Percentiles rank a stretch among this genome's conserved stretches.
phyloP scores from a whole-genome alignment of 2,113 vertebrate genomes.

The Oophaga pumilio region DNA sequence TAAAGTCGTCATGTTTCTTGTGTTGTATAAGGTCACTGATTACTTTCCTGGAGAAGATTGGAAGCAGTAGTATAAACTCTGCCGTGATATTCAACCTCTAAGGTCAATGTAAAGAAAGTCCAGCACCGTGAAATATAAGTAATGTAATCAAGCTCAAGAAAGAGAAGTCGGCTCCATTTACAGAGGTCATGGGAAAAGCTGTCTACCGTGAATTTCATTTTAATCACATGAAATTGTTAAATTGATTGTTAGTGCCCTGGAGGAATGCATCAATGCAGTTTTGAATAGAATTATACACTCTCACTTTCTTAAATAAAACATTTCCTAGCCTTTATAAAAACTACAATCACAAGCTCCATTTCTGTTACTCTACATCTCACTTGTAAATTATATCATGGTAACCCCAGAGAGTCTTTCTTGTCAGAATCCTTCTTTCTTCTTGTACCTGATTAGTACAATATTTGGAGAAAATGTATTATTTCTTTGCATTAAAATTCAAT shows the following conservation, averaged over 20 bases:
- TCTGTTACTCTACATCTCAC: background rate
- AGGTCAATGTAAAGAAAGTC: background rate
- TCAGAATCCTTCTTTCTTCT: background rate
- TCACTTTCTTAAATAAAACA: background rate
- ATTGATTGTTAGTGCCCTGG: constrained; percentile 52
- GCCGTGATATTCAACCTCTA: constrained; percentile 33
- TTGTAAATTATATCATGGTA: background rate
- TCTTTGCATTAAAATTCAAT: too few species aligned
- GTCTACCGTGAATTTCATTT: constrained; percentile 59
- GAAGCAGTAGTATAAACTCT: background rate
- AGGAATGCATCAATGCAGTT: constrained; percentile 53
- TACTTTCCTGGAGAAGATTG: background rate
- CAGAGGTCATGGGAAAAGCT: constrained; percentile 61
- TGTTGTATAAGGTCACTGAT: background rate
- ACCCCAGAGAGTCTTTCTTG: background rate
- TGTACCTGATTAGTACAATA: too few species aligned
- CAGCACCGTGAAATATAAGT: background rate
- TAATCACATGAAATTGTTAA: constrained; percentile 60
- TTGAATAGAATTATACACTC: background rate
- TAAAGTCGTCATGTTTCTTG: background rate
- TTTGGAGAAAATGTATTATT: too few species aligned
- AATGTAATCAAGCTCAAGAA: constrained; percentile 46
- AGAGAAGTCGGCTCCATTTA: constrained; percentile 44
- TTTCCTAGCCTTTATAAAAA: background rate
- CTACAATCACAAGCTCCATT: background rate